phyloP scores from a whole-genome alignment of 2,888 invertebrate genomes.

The Mongoloraphidia duomilia region DNA sequence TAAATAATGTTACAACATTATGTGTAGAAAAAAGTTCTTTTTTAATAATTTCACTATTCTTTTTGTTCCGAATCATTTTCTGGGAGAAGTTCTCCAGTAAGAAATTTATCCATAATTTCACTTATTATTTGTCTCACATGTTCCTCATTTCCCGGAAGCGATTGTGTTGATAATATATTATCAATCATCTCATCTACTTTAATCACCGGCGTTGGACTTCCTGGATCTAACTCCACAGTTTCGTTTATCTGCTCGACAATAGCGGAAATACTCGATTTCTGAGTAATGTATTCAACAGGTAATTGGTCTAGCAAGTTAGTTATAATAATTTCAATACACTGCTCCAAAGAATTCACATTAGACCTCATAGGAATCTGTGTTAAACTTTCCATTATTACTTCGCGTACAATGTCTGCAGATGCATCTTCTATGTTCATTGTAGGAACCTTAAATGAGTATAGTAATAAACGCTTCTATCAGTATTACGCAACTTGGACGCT shows the following conservation, averaged over 20 bases:
- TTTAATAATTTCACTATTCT: background rate
- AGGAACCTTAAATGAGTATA: no score
- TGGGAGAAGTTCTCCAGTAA: conserved; percentile 1
- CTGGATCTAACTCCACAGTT: background rate
- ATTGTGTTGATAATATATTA: background rate
- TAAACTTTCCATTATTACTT: no score
- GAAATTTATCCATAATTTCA: background rate
- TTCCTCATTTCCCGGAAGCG: no score
- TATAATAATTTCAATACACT: background rate
- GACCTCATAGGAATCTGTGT: no score
- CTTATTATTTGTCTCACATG: background rate
- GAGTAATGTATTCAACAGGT: background rate
- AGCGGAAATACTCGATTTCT: background rate
- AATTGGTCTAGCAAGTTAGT: background rate
- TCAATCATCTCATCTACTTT: background rate
- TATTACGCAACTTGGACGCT: no score
- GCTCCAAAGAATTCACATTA: background rate
- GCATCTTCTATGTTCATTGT: no score
- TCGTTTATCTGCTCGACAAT: background rate
- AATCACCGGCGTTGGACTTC: background rate
- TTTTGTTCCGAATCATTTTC: background rate
- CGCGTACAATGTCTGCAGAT: no score
- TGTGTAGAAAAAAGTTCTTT: no score
- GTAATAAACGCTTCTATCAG: no score
- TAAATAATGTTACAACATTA: no score